Evolutionary conservation across 1,140 invertebrate species (phyloP), one percentile per base, ranked within the genome.

Genomic region (Bilobella aurantiaca): DNA sequence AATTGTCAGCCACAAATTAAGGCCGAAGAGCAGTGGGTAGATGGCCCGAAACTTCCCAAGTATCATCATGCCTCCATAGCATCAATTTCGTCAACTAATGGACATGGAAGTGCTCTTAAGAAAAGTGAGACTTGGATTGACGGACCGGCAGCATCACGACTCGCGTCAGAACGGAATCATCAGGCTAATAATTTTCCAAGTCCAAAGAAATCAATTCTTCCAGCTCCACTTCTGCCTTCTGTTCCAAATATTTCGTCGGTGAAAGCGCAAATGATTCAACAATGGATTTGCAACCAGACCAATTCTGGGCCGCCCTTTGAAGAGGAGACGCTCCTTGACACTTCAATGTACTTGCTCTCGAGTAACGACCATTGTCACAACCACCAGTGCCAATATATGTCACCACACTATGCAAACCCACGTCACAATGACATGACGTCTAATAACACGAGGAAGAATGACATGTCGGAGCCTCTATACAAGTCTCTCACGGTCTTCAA

Each of bases 51-150:
- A 74, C 88, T 93, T 70, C 87, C 87, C 0, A 88, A 89, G 56
- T 74, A 76, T 2, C 73, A 74, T 37, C 18, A 58, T 23, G 25
- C 59, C 21, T 29, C 46, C 53, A 53, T 32, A 49, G 46, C 25
- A 59, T 37, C 18, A 53, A 29, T 37, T 28, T 23, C 12, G 29
- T n/a, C 58, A 64, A 49, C 8, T 28, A 53, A 59, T 29, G 28
- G 29, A 32, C 23, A 21, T 30, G 30, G 29, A 31, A 27, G 25
- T 1, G 58, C 14, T 8, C 31, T 29, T 16, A 66, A 68, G 73
- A 84, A 89, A 75, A 87, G 84, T 58, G 93, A 95, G 79, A 93
- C 89, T 0, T 96, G 93, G 93, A 89, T 96, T 56, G 93, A 96
- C 77, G 93, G 93, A 0, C 93, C 78, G 18, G 78, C 77, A 57